Conservation (phyloP, 2,797 vertebrate species). For the Enteromius treurensis region DNA sequence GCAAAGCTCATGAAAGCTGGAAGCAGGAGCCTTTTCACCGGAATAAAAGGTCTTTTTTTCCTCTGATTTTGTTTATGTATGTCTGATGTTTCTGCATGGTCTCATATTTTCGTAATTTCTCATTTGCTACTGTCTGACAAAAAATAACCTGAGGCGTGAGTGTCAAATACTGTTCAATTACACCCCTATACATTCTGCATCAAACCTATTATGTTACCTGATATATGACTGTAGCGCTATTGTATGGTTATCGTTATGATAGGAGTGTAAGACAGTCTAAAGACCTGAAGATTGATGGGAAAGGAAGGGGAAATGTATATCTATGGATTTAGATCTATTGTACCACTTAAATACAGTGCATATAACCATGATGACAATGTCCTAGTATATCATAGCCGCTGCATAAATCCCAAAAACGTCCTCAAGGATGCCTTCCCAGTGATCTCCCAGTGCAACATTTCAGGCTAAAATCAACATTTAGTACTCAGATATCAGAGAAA, state of each 20-base stretch:
- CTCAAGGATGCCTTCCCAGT: constrained; percentile 61
- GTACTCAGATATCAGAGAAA: not conserved
- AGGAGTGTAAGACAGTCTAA: constrained; percentile 17
- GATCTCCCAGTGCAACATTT: constrained; percentile 58
- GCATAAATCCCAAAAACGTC: constrained; percentile 62
- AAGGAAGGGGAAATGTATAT: constrained; percentile 42
- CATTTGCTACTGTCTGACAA: not conserved
- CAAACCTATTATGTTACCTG: constrained; percentile 9
- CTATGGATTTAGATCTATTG: constrained; percentile 54
- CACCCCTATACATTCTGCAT: not conserved
- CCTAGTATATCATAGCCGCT: constrained; percentile 52
- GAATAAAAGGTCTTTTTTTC: not conserved
- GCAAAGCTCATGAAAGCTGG: not conserved
- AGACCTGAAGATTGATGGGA: constrained; percentile 52
- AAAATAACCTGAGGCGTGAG: not conserved
- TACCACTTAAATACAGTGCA: constrained; percentile 48
- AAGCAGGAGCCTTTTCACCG: not conserved
- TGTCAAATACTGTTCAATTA: constrained; percentile 19
- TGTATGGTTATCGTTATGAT: constrained; percentile 51
- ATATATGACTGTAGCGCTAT: constrained; percentile 30
- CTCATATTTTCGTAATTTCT: not conserved
- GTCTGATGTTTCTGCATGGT: not conserved
- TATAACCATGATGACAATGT: constrained; percentile 65
- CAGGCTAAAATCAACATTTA: constrained; percentile 5
- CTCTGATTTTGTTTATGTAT: not conserved